Evolutionary conservation across 2,888 invertebrate species (phyloP), one percentile per base, ranked within the genome.

Genomic region (Polydrusus tereticollis): DNA sequence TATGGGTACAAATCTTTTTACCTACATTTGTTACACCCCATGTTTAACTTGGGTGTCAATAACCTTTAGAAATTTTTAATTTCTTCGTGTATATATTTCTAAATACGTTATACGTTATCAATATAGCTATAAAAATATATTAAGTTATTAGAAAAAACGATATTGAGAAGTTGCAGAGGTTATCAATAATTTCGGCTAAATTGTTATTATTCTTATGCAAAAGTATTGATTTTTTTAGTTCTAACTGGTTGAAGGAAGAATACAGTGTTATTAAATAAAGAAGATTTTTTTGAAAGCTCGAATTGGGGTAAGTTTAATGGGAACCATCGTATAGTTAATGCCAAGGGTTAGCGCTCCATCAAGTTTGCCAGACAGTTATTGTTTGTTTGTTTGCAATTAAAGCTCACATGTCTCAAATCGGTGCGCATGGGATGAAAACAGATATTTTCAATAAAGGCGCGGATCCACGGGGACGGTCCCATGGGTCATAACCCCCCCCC

Each of bases 161-260:
- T 58, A 64, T 65, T 57, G 64, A 38, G 36, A 65, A 65, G 70
- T 20, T 70, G 70, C 65, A 70, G 29, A 71, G 71, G 71, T 71
- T 71, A 71, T 71, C 71, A 33, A 20, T 26, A 26, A 29, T 52
- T 63, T 71, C 20, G 43, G 23, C 66, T 36, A 66, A 62, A 33
- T 60, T 60, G 6, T 33, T 43, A 47, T 33, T 60, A 62, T 55
- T 7, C 8, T 10, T 20, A 8, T 69, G 69, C 69, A 63, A 45
- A 47, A 47, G 14, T 71, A 71, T 71, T 45, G 66, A 71, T 71
- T 66, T 66, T 36, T 65, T 69, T 55, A 64, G 63, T 64, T 52
- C n/a, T 20, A 18, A 23, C 18, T 2, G 5, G 1, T 3, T 16
- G 16, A 16, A n/a, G 41, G 14, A 43, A n/a, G 14, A 43, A 36